Evolutionary conservation across 2,797 vertebrate genomes (phyloP).

Genomic region (Mus caroli): DNA sequence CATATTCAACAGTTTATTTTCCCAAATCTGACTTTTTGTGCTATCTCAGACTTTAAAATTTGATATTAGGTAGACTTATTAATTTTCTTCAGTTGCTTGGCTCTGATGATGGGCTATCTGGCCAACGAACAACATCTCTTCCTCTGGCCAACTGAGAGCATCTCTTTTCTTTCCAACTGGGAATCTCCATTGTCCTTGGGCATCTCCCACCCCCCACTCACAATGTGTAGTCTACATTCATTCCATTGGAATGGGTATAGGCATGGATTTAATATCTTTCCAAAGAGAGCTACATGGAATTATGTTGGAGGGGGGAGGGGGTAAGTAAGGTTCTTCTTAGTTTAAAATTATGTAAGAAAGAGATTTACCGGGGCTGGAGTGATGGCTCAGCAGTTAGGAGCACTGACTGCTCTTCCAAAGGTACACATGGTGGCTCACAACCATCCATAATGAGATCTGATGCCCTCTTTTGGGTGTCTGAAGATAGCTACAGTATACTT

Average conservation of each 20-base stretch:
- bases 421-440: too few species aligned
- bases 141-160: background rate
- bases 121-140: background rate
- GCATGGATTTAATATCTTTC: background rate
- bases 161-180: constrained; percentile 30
- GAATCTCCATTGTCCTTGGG: background rate
- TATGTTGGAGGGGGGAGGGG: background rate
- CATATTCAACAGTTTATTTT: constrained; percentile 41
- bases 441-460: too few species aligned
- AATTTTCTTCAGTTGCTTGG: constrained; percentile 54
- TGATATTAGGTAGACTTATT: constrained; percentile 26
- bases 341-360: background rate
- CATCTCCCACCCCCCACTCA: background rate
- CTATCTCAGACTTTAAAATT: constrained; percentile 58
- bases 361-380: background rate
- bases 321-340: background rate
- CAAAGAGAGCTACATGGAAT: background rate
- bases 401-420: too few species aligned
- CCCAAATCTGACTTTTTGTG: background rate
- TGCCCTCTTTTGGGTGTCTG: too few species aligned
- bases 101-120: background rate
- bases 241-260: background rate
- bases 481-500: too few species aligned
- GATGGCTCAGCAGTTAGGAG: too few species aligned
- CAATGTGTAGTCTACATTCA: background rate